phyloP scores from a whole-genome alignment of 2,888 invertebrate species.

The Holacanthella duospinosa region DNA sequence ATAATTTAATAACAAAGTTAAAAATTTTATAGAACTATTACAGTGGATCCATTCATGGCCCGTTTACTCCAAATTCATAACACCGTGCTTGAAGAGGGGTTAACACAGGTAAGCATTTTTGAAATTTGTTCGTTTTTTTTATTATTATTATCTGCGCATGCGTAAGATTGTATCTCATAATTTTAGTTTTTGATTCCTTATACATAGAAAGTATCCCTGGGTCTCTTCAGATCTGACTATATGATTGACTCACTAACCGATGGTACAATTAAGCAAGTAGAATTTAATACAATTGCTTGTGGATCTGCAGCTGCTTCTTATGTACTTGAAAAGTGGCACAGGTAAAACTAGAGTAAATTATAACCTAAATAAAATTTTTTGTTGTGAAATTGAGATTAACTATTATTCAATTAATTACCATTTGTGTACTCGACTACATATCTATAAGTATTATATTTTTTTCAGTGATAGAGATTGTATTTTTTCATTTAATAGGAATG shows the following conservation, averaged over 20 bases:
- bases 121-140: too few species aligned
- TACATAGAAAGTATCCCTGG: slow-evolving; percentile 50
- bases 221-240: slow-evolving; percentile 87
- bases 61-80: slow-evolving; percentile 74
- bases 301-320: slow-evolving; percentile 49
- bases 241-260: slow-evolving; percentile 52
- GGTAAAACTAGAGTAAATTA: slow-evolving; percentile 40
- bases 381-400: too few species aligned
- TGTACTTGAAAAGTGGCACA: slow-evolving; percentile 43
- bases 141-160: too few species aligned
- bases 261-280: slow-evolving; percentile 45
- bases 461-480: too few species aligned
- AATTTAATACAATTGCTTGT: slow-evolving; percentile 52
- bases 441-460: too few species aligned
- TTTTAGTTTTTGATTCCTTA: background rate
- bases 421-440: too few species aligned
- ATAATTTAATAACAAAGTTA: too few species aligned
- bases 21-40: slow-evolving; percentile 73
- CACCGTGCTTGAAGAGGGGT: slow-evolving; percentile 64
- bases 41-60: slow-evolving; percentile 78
- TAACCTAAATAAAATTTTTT: background rate
- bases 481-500: too few species aligned
- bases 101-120: slow-evolving; percentile 64
- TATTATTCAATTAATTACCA: too few species aligned
- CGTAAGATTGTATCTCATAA: too few species aligned